Conservation (phyloP, 2,797 vertebrate genomes). For the Delichon dasypus region DNA sequence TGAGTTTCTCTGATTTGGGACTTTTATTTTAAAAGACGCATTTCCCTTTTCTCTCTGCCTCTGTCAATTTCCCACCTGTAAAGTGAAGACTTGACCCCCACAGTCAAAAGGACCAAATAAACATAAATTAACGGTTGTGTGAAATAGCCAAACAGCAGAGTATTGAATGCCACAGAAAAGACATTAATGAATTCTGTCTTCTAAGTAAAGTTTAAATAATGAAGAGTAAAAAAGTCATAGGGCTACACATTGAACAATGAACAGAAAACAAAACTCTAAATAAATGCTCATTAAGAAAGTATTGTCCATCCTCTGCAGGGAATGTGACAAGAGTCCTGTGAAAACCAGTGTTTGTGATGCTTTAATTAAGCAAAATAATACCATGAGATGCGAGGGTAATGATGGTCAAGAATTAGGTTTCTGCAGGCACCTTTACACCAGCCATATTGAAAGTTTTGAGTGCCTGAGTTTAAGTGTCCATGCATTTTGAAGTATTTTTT, state of each 20-base stretch:
- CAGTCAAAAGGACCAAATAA: neutral
- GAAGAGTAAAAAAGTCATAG: neutral
- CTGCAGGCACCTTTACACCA: neutral
- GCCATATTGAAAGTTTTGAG: neutral
- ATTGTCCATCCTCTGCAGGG: neutral
- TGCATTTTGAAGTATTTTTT: neutral
- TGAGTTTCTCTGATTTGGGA: neutral
- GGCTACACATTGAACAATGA: neutral
- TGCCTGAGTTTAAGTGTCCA: neutral
- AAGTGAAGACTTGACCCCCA: neutral
- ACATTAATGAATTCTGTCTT: neutral
- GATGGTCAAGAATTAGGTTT: neutral
- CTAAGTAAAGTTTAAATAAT: constrained; percentile 2
- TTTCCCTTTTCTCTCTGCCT: neutral
- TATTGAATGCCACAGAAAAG: neutral
- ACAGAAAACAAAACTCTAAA: neutral
- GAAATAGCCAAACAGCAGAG: neutral
- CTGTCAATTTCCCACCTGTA: neutral
- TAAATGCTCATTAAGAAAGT: neutral
- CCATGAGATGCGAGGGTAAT: neutral
- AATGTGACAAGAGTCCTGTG: neutral
- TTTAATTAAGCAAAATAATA: neutral
- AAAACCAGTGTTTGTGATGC: neutral
- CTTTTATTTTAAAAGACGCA: neutral
- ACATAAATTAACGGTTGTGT: neutral